Conservation (phyloP, 2,888 invertebrate genomes). For the Neoitamus cyanurus region DNA sequence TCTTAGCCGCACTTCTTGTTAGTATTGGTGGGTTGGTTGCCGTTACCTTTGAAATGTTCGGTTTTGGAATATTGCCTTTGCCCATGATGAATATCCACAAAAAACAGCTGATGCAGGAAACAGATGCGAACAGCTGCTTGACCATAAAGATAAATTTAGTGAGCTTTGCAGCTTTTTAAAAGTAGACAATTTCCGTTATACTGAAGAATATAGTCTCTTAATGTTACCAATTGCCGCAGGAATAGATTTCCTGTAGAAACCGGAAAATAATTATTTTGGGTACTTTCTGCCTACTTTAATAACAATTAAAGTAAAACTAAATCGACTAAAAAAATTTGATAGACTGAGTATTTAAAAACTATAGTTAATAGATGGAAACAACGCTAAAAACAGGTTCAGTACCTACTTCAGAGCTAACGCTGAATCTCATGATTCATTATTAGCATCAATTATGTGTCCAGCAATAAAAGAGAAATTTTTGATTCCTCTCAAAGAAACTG, state of each 20-base stretch:
- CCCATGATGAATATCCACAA: too few species aligned
- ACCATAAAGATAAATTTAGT: not conserved
- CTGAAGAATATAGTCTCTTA: not conserved
- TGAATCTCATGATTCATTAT: not conserved
- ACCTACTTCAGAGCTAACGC: not conserved
- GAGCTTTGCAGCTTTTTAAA: not conserved
- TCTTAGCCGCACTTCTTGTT: too few species aligned
- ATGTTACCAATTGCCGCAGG: not conserved
- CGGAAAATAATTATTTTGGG: not conserved
- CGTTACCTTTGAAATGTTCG: too few species aligned
- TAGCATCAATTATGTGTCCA: not conserved
- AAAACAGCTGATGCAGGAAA: too few species aligned
- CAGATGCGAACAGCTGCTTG: not conserved
- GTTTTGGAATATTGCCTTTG: too few species aligned
- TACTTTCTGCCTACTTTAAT: not conserved
- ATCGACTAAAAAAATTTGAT: not conserved
- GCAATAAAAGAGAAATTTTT: not conserved
- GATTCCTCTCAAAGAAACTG: not conserved
- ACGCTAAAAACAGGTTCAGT: not conserved
- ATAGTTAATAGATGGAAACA: not conserved
- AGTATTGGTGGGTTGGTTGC: too few species aligned
- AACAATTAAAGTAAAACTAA: not conserved
- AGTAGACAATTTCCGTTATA: not conserved
- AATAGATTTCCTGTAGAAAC: not conserved
- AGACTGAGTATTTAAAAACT: not conserved